Conservation (phyloP, 2,113 vertebrate species). For the Gobiocypris rarus region DNA sequence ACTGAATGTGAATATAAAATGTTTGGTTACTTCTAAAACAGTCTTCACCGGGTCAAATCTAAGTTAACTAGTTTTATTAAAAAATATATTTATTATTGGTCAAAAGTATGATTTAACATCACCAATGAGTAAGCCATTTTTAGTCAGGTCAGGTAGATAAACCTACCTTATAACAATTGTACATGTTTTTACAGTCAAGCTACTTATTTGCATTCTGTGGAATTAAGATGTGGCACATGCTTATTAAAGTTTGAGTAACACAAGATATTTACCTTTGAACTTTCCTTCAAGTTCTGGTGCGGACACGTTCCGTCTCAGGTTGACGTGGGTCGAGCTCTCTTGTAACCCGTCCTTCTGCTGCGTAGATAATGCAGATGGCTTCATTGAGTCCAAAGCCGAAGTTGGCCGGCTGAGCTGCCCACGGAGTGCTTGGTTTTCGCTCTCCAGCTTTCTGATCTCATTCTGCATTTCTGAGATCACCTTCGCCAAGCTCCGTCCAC, state of each 20-base stretch:
- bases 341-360: slow-evolving; percentile 43
- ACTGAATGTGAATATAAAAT: background rate
- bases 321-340: slow-evolving; percentile 53
- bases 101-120: background rate
- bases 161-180: background rate
- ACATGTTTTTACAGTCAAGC: background rate
- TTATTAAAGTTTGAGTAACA: slow-evolving; percentile 9
- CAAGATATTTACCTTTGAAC: slow-evolving; percentile 76
- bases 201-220: background rate
- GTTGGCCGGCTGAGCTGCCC: slow-evolving; percentile 66
- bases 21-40: background rate
- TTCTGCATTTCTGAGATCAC: slow-evolving; percentile 85
- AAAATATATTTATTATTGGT: background rate
- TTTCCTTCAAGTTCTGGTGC: slow-evolving; percentile 64
- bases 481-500: slow-evolving; percentile 75
- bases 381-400: background rate
- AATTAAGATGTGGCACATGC: background rate
- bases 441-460: slow-evolving; percentile 85
- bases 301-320: slow-evolving; percentile 65
- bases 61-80: background rate
- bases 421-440: slow-evolving; percentile 82
- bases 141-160: background rate
- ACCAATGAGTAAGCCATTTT: background rate
- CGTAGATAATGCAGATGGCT: background rate
- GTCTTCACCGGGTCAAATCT: background rate